A percentile compares a stretch with the other conserved stretches of the same genome.
Conservation (phyloP, 2,888 invertebrate genomes). For the Galerucella nymphaeae region DNA sequence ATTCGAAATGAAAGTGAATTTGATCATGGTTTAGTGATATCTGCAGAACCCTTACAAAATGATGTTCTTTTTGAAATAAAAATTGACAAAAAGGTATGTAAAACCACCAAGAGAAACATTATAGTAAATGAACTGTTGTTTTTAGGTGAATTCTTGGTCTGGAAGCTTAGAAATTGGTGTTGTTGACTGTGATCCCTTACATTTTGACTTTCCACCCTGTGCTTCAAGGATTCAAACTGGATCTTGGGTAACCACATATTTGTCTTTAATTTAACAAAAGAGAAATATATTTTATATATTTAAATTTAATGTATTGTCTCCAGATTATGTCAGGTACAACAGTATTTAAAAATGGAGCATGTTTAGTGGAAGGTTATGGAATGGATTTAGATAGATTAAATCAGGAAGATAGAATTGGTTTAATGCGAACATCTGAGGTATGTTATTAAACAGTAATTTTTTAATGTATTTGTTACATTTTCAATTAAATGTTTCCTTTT, state of each 20-base stretch:
- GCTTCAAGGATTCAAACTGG: conserved; percentile 83
- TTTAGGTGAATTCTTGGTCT: conserved; percentile 82
- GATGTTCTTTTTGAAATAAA: conserved; percentile 88
- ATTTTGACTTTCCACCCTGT: conserved; percentile 77
- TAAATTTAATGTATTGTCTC: conserved; percentile 21
- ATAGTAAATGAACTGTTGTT: conserved; percentile 10
- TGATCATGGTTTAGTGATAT: conserved; percentile 88
- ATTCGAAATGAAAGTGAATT: conserved; percentile 83
- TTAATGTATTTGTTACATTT: neutral
- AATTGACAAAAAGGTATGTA: conserved; percentile 86
- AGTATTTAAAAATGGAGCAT: conserved; percentile 85
- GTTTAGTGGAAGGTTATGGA: conserved; percentile 85
- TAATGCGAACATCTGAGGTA: conserved; percentile 83
- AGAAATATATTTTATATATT: no score
- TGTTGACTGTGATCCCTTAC: conserved; percentile 76
- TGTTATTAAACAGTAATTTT: conserved; percentile 18
- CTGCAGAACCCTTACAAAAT: conserved; percentile 81
- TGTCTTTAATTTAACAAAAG: no score
- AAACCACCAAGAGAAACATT: conserved; percentile 3
- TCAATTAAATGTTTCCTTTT: conserved; percentile 5
- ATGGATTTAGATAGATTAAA: conserved; percentile 84
- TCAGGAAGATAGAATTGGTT: conserved; percentile 86
- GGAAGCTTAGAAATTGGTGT: conserved; percentile 83
- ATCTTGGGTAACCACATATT: conserved; percentile 87
- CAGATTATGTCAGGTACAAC: conserved; percentile 89